Evolutionary conservation across 2,113 vertebrate species (phyloP).

Genomic region (Ailuropoda melanoleuca): DNA sequence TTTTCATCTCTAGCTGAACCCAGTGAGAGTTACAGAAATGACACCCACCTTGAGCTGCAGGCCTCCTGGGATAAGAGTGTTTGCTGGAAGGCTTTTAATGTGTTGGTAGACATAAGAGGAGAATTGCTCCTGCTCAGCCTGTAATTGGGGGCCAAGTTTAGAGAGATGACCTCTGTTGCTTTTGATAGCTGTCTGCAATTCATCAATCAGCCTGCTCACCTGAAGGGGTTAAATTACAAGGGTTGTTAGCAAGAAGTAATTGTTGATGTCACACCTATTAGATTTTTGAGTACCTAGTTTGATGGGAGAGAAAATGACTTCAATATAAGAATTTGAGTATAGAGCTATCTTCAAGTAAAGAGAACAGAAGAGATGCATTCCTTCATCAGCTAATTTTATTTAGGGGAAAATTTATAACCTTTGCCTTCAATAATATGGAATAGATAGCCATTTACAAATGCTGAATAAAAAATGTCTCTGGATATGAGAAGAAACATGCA

Average conservation of each 20-base stretch:
- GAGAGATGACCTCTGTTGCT: conserved; percentile 74
- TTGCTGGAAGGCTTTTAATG: conserved; percentile 64
- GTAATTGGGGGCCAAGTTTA: conserved; percentile 67
- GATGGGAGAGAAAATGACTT: conserved; percentile 14
- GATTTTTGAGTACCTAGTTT: conserved; percentile 64
- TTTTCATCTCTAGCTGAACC: neutral
- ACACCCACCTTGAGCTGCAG: conserved; percentile 69
- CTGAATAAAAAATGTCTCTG: neutral
- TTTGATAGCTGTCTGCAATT: conserved; percentile 79
- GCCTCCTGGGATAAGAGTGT: neutral
- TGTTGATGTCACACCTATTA: conserved; percentile 81
- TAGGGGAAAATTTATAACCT: neutral
- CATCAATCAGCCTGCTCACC: conserved; percentile 77
- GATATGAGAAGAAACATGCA: neutral
- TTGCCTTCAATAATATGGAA: neutral
- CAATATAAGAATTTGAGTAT: conserved; percentile 40
- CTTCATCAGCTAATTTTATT: neutral
- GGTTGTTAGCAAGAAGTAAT: conserved; percentile 76
- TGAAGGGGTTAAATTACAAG: conserved; percentile 76
- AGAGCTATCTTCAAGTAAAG: conserved; percentile 16
- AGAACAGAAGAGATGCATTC: neutral
- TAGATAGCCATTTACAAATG: neutral
- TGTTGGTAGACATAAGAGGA: conserved; percentile 65
- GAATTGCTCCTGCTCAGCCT: conserved; percentile 75
- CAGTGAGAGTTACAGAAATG: neutral